These are phyloP conservation scores for Cheilosia variabilis DNA, from an alignment of 2,888 invertebrate species.

Conservation along the genomic window DNA sequence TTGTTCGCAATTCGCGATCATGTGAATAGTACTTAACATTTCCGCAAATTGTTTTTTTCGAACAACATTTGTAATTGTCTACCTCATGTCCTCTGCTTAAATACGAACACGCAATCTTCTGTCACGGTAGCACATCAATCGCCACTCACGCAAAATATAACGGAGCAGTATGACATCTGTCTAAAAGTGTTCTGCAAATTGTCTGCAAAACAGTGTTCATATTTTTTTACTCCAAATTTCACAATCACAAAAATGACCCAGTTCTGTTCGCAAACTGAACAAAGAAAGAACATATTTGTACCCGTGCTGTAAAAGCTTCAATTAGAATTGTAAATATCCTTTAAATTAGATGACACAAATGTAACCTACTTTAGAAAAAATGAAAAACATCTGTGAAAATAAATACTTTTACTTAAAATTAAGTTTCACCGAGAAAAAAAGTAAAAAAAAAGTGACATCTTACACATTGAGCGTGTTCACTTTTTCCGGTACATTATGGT, in stretches of 20 bases:
- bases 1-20: too few species aligned
- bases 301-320: not conserved
- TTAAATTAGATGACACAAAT: conserved; percentile 45
- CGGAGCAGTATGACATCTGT: too few species aligned
- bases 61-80: too few species aligned
- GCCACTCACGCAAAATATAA: too few species aligned
- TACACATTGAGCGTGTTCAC: conserved; percentile 10
- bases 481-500: conserved; percentile 20
- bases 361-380: conserved; percentile 48
- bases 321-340: conserved; percentile 46
- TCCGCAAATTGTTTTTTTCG: too few species aligned
- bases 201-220: not conserved
- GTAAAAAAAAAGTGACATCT: conserved; percentile 20
- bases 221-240: not conserved
- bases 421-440: conserved; percentile 1
- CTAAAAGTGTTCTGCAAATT: not conserved
- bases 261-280: conserved; percentile 8
- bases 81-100: too few species aligned
- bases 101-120: too few species aligned
- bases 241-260: conserved; percentile 27
- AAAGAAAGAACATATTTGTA: not conserved
- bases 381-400: conserved; percentile 57
- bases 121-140: too few species aligned
- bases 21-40: too few species aligned
- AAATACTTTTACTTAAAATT: conserved; percentile 44